phyloP scores from a whole-genome alignment of 1,140 invertebrate genomes.

The Copidosoma floridanum region DNA sequence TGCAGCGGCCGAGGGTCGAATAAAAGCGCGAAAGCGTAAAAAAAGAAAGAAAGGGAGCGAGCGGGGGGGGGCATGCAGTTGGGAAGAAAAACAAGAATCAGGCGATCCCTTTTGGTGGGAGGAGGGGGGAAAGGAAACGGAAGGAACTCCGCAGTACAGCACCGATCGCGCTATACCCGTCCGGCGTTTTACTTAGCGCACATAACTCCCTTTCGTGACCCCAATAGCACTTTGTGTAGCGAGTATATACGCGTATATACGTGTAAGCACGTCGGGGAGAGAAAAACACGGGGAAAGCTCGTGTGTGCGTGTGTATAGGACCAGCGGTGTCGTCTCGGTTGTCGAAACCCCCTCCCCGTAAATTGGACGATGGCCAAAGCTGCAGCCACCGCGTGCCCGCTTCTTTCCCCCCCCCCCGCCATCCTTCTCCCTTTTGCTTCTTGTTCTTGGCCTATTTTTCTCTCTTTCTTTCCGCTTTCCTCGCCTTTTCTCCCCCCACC shows the following conservation, averaged over 20 bases:
- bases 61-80: background rate
- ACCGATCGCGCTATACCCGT: too few relatives aligned
- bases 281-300: slow-evolving; percentile 20
- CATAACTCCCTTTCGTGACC: slow-evolving; percentile 39
- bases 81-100: too few relatives aligned
- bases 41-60: background rate
- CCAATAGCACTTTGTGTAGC: slow-evolving; percentile 28
- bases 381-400: slow-evolving; percentile 25
- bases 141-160: too few relatives aligned
- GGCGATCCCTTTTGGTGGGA: slow-evolving; percentile 22
- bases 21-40: background rate
- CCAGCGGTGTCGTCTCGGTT: too few relatives aligned
- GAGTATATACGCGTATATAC: slow-evolving; percentile 8
- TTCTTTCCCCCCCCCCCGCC: background rate
- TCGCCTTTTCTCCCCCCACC: slow-evolving; percentile 17
- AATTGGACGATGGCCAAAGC: slow-evolving; percentile 41
- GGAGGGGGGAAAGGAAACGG: too few relatives aligned
- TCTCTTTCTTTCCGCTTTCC: too few relatives aligned
- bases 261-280: background rate
- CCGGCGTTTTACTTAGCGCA: slow-evolving; percentile 34
- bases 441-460: slow-evolving; percentile 4
- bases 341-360: slow-evolving; percentile 28
- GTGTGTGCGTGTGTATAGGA: too few relatives aligned
- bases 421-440: slow-evolving; percentile 7
- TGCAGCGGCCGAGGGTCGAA: background rate